Evolutionary conservation across 2,888 invertebrate genomes (phyloP), one percentile per base, ranked within the genome.

Genomic region (Chrysolina americana): DNA sequence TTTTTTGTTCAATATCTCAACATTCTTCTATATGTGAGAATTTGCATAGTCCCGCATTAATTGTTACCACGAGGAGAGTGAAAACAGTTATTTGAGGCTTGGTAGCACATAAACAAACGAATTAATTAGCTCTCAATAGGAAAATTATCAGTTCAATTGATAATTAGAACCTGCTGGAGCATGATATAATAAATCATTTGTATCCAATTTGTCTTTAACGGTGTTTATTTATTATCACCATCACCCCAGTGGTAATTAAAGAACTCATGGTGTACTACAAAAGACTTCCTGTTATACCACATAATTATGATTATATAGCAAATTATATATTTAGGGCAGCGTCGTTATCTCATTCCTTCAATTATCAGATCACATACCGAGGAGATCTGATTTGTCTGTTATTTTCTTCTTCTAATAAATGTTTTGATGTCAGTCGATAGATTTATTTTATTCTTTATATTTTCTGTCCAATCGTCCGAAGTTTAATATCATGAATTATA

Each of bases 91-190:
- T 59, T 23, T n/a, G 28, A 48, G 15, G 15, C 48, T 44, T 21
- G 48, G 44, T 28, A 47, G 65, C 10, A 21, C 44, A 65, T 65
- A 11, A 65, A 44, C 47, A 47, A 47, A 23, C 23, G 23, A n/a
- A 65, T 65, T 15, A 47, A 41, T 44, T 47, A 36, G n/a, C 11
- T 64, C 65, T 23, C 47, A 48, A 48, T 44, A 17, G 21, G 65
- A 47, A 47, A 65, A 65, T 47, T 65, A 47, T 23, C 23, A 65
- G 41, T 23, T 48, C 44, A 65, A 47, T 48, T 65, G 65, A 44
- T 65, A 65, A 65, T 65, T 65, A 48, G 47, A 44, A 65, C 23
- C 48, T 65, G 48, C 21, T 65, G 47, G 23, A 44, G 47, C 47
- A 48, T 47, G 23, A 48, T n/a, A 48, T n/a, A 17, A 65, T 65